Percentiles rank a stretch among this genome's conserved stretches.
Evolutionary conservation across 2,888 invertebrate species (phyloP).

Genomic region (Drosophila greeni): DNA sequence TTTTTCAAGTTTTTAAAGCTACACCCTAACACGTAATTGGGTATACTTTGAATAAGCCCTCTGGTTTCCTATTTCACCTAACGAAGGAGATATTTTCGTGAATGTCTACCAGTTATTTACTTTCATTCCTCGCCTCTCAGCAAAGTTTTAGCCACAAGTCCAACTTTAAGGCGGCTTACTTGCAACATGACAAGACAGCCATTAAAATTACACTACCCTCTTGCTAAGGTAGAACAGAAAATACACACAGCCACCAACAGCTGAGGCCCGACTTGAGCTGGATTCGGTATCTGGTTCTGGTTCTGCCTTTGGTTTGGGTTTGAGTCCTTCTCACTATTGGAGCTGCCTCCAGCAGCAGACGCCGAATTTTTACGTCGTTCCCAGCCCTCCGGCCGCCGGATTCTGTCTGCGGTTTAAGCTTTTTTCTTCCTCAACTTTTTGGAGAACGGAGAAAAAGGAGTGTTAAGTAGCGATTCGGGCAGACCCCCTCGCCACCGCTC

Average conservation of each 20-base stretch:
- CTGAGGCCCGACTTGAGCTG: conserved; percentile 48
- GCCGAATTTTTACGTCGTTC: conserved; percentile 26
- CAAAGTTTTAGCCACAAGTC: neutral
- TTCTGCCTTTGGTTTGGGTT: conserved; percentile 6
- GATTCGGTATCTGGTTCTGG: conserved; percentile 29
- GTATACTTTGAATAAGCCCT: neutral
- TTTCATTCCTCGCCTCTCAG: neutral
- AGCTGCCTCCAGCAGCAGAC: conserved; percentile 36
- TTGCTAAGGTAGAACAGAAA: conserved; percentile 1
- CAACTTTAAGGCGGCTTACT: neutral
- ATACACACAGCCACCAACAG: conserved; percentile 51
- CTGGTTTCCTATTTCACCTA: neutral
- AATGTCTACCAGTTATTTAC: neutral
- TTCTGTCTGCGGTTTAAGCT: conserved; percentile 44
- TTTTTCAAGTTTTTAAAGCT: no score
- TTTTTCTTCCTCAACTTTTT: conserved; percentile 24
- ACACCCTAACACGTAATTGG: no score
- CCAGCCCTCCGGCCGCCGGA: conserved; percentile 9
- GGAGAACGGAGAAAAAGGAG: conserved; percentile 25
- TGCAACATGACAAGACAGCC: neutral
- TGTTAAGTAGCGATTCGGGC: conserved; percentile 44
- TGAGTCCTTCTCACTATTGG: conserved; percentile 3
- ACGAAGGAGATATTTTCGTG: neutral
- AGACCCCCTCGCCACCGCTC: neutral
- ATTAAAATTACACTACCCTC: conserved; percentile 1